phyloP scores from a whole-genome alignment of 92 coral and sea anemone genomes.

The Muricea muricata region DNA sequence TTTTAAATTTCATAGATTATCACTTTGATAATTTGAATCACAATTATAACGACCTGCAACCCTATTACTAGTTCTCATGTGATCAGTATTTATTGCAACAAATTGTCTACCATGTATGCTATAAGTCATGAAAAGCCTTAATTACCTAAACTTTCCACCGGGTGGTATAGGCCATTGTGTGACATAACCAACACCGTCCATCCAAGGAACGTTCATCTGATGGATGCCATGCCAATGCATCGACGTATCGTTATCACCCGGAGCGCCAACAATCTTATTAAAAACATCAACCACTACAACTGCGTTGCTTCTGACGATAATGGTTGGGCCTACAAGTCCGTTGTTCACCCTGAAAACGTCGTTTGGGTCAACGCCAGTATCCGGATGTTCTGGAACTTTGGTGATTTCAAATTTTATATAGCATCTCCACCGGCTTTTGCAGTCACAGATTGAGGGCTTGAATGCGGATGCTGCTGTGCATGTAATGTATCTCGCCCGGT shows the following conservation, averaged over 20 bases:
- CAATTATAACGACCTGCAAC: too few species aligned
- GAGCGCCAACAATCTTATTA: slow-evolving; percentile 62
- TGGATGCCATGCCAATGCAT: slow-evolving; percentile 86
- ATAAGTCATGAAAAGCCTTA: neutral
- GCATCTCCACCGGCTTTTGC: neutral
- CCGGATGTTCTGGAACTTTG: slow-evolving; percentile 6
- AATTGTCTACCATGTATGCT: too few species aligned
- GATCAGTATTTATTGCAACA: too few species aligned
- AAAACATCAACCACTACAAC: slow-evolving; percentile 50
- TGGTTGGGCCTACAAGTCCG: slow-evolving; percentile 65
- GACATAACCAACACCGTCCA: slow-evolving; percentile 82
- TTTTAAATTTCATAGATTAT: too few species aligned
- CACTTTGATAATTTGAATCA: too few species aligned
- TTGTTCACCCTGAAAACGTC: slow-evolving; percentile 3
- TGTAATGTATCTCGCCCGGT: neutral
- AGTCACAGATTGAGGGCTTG: neutral
- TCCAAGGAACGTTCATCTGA: slow-evolving; percentile 76
- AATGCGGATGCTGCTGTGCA: neutral
- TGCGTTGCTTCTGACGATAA: slow-evolving; percentile 67
- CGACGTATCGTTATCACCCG: slow-evolving; percentile 66
- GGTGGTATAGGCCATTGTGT: slow-evolving; percentile 78
- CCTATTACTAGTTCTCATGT: too few species aligned
- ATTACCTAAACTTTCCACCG: slow-evolving; percentile 26
- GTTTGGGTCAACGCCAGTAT: slow-evolving; percentile 7
- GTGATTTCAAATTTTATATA: slow-evolving; percentile 2